Evolutionary conservation across 2,797 vertebrate species (phyloP).

Genomic region (Hypotaenidia philippensis): DNA sequence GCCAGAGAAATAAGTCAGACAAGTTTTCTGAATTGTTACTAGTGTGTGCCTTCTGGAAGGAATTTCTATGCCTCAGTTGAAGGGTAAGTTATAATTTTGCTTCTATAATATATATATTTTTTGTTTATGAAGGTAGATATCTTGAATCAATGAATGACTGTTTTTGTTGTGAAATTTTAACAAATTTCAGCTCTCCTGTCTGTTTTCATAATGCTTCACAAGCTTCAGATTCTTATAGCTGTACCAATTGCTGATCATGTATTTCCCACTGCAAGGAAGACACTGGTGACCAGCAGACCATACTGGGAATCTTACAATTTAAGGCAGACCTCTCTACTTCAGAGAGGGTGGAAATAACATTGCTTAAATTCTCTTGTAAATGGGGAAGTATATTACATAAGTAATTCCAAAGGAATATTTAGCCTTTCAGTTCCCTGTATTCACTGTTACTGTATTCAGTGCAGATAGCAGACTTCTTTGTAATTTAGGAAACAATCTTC

Average conservation of each 20-base stretch:
- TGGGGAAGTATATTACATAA: background rate
- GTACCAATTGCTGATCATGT: background rate
- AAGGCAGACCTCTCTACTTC: background rate
- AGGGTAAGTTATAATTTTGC: background rate
- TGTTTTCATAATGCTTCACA: background rate
- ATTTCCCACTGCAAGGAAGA: background rate
- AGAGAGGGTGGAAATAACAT: background rate
- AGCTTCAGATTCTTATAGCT: background rate
- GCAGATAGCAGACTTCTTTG: background rate
- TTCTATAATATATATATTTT: too few species aligned
- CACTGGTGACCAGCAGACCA: background rate
- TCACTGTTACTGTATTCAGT: background rate
- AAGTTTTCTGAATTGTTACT: background rate
- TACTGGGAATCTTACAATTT: background rate
- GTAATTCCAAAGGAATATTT: background rate
- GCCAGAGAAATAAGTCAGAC: background rate
- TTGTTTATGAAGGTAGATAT: background rate
- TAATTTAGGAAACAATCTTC: background rate
- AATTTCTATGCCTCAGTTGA: background rate
- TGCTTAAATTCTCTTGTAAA: background rate
- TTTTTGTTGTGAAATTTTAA: background rate
- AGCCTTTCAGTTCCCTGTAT: background rate
- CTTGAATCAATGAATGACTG: background rate
- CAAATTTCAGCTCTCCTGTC: background rate
- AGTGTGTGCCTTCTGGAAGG: background rate